Percentiles rank a stretch among this genome's conserved stretches.
phyloP scores from a whole-genome alignment of 2,113 vertebrate genomes.

The Syngnathoides biaculeatus region DNA sequence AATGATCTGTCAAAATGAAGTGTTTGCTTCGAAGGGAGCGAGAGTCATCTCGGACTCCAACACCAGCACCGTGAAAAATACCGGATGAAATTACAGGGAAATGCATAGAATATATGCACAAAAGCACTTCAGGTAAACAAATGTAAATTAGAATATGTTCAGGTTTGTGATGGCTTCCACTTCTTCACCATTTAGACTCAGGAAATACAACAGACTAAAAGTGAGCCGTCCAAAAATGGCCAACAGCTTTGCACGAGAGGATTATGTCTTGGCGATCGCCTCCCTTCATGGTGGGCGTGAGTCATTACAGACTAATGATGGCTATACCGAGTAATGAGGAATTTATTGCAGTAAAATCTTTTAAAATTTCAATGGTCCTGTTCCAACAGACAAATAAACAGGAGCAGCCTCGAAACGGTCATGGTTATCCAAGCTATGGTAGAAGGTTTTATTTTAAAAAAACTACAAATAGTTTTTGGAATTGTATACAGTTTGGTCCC shows the following conservation, averaged over 20 bases:
- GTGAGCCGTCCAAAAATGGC: conserved; percentile 55
- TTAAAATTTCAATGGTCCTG: neutral
- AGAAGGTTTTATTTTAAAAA: neutral
- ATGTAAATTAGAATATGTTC: neutral
- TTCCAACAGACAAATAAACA: neutral
- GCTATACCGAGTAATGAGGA: conserved; percentile 20
- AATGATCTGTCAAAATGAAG: conserved; percentile 73
- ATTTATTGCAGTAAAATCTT: conserved; percentile 22
- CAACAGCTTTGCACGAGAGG: conserved; percentile 45
- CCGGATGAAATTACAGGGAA: conserved; percentile 25
- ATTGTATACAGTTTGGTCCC: neutral
- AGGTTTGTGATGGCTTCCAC: neutral
- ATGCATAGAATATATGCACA: conserved; percentile 31
- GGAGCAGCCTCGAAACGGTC: neutral
- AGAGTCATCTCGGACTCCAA: conserved; percentile 58
- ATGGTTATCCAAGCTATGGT: neutral
- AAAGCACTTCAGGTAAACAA: conserved; percentile 14
- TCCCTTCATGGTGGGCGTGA: conserved; percentile 19
- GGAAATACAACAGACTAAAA: conserved; percentile 52
- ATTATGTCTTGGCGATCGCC: conserved; percentile 42
- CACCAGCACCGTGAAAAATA: conserved; percentile 59
- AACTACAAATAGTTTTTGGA: neutral
- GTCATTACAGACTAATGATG: conserved; percentile 13
- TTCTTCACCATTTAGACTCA: conserved; percentile 30
- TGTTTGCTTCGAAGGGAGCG: conserved; percentile 63